A percentile compares a stretch with the other conserved stretches of the same genome.
Evolutionary conservation across 2,888 invertebrate species (phyloP).

Genomic region (Neoascia interrupta): DNA sequence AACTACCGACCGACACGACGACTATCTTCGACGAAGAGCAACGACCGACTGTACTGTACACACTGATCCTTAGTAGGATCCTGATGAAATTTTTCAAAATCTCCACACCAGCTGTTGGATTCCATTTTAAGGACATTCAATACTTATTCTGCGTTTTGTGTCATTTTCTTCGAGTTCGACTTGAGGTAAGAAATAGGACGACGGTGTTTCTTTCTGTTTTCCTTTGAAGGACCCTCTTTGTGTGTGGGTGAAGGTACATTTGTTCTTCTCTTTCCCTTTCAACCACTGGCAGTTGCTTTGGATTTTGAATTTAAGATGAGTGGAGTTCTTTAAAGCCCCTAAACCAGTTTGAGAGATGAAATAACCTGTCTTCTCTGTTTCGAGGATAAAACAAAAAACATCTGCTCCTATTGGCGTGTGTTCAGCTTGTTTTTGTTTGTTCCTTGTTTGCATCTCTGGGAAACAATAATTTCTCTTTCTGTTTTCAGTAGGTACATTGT

Average conservation of each 20-base stretch:
- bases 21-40: slow-evolving; percentile 32
- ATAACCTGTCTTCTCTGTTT: slow-evolving; percentile 20
- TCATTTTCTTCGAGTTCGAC: background rate
- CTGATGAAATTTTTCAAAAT: slow-evolving; percentile 8
- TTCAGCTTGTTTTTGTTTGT: slow-evolving; percentile 26
- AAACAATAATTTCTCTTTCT: slow-evolving; percentile 6
- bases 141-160: slow-evolving; percentile 20
- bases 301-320: slow-evolving; percentile 6
- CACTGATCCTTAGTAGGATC: slow-evolving; percentile 30
- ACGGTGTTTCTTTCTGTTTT: background rate
- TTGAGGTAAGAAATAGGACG: background rate
- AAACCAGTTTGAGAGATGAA: slow-evolving; percentile 43
- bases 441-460: slow-evolving; percentile 10
- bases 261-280: background rate
- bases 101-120: slow-evolving; percentile 49
- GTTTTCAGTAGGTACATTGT: slow-evolving; percentile 55
- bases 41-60: slow-evolving; percentile 34
- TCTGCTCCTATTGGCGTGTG: slow-evolving; percentile 62
- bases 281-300: background rate
- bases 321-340: slow-evolving; percentile 10
- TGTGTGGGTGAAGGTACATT: slow-evolving; percentile 10
- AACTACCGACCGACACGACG: background rate
- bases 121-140: slow-evolving; percentile 39
- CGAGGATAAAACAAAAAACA: slow-evolving; percentile 32
- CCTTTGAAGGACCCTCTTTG: too few species aligned